Base-by-base conservation (phyloP, 2,888 invertebrate species). In the Xestia sexstrigata region DNA sequence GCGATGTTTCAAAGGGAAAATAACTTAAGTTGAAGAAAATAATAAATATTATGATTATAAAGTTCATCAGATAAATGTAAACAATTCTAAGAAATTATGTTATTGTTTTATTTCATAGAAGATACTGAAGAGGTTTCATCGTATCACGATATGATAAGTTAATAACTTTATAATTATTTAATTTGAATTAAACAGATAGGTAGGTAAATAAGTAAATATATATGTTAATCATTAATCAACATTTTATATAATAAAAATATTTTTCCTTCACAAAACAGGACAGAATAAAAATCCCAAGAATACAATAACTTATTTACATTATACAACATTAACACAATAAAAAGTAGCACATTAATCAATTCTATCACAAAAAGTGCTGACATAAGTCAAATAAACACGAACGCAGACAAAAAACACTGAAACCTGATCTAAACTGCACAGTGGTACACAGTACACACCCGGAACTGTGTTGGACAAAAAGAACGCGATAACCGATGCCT, bases 381-480 rank as follows among this genome's bases (percentile, higher is more conserved):
- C 74, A 68, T 78, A 75, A 63, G 70, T 65, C 78, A 68, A 84
- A 84, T 76, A 85, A 78, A 75, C n/a, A 73, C 70, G 7, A 75
- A 26, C 70, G 42, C 65, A 15, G 4, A 67, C 73, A 76, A 84
- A 74, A 72, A 26, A 55, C 8, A 55, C 9, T 58, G 69, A 83
- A 78, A 79, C 84, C 80, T 83, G 78, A 88, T 58, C 65, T 67
- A n/a, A 79, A 73, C 45, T 74, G 82, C 78, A 83, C 78, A 79
- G 81, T 79, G 79, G 77, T 78, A 49, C 8, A 62, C 58, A 83
- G 77, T 78, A 49, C 8, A 62, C 58, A 83, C 81, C 87, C 88
- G 88, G 89, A 89, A 88, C 73, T 39, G 23, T 74, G 45, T 13
- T 69, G 70, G 58, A 49, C 78, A 68, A 71, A 85, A 88, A 78